These are phyloP conservation scores for Proterorhinus semilunaris DNA, from an alignment of 2,113 vertebrate species.

Conservation along the genomic window DNA sequence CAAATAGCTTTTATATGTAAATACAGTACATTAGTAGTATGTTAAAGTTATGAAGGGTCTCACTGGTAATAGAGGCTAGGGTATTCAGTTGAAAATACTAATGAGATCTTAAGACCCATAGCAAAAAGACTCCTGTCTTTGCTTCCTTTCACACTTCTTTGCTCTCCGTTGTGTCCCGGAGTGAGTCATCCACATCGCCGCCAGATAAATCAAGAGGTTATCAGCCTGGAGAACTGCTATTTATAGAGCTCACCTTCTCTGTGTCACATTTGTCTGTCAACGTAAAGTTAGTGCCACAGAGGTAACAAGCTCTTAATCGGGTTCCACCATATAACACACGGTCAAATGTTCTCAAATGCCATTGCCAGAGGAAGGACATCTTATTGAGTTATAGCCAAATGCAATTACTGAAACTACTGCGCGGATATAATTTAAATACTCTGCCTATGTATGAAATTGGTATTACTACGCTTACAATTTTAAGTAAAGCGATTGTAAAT, in stretches of 20 bases:
- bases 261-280: constrained; percentile 65
- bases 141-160: too few relatives aligned
- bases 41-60: too few relatives aligned
- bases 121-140: too few relatives aligned
- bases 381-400: too few relatives aligned
- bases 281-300: constrained; percentile 40
- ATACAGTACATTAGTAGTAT: background rate
- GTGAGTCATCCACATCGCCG: constrained; percentile 74
- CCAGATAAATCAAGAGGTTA: constrained; percentile 76
- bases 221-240: constrained; percentile 61
- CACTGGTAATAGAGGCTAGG: too few relatives aligned
- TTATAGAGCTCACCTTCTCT: constrained; percentile 62
- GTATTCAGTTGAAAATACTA: too few relatives aligned
- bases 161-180: constrained; percentile 34
- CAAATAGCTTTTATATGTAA: background rate
- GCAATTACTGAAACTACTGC: too few relatives aligned
- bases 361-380: background rate
- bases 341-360: constrained; percentile 15
- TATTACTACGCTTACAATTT: too few relatives aligned
- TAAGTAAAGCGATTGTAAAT: too few relatives aligned
- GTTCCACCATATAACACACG: constrained; percentile 31
- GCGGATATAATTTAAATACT: too few relatives aligned
- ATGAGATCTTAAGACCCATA: too few relatives aligned
- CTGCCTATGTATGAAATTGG: too few relatives aligned
- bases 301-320: constrained; percentile 35